These are phyloP conservation scores for Henricia sp. DNA, from an alignment of 53 echinoderm and acorn worm species.

Conservation along the genomic window DNA sequence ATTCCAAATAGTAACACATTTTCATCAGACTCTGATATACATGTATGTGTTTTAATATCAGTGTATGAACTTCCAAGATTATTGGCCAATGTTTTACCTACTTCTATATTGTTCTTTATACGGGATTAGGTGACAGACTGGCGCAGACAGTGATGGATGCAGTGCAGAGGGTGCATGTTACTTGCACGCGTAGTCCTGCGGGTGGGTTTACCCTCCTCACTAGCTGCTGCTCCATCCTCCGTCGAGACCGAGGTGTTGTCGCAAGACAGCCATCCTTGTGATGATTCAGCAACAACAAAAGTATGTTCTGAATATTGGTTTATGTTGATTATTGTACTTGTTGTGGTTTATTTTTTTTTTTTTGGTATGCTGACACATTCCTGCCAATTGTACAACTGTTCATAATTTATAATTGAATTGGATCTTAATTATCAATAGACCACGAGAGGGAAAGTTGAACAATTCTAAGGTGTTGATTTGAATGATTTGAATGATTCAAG, in stretches of 20 bases:
- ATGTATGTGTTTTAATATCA: conserved; percentile 3
- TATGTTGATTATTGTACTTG: background rate
- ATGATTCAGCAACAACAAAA: conserved; percentile 16
- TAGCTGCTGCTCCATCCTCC: background rate
- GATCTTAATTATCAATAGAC: background rate
- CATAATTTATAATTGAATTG: conserved; percentile 6
- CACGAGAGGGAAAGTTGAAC: background rate
- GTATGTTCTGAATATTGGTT: conserved; percentile 18
- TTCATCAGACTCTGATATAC: background rate
- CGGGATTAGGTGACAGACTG: conserved; percentile 22
- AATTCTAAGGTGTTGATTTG: background rate
- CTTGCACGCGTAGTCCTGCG: conserved; percentile 6
- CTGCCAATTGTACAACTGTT: conserved; percentile 1
- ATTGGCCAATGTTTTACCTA: conserved; percentile 8
- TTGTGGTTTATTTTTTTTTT: background rate
- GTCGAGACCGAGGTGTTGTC: background rate
- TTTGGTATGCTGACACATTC: conserved; percentile 12
- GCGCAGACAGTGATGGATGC: background rate
- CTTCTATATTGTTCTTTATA: background rate
- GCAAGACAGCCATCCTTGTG: conserved; percentile 6
- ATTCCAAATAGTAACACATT: conserved; percentile 3
- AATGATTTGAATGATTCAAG: conserved; percentile 1
- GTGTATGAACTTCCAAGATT: background rate
- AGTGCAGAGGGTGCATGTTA: conserved; percentile 6
- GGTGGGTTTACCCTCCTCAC: conserved; percentile 4